A percentile compares a stretch with the other conserved stretches of the same genome.
Conservation (phyloP, 2,113 vertebrate genomes). For the Alethe castanea region DNA sequence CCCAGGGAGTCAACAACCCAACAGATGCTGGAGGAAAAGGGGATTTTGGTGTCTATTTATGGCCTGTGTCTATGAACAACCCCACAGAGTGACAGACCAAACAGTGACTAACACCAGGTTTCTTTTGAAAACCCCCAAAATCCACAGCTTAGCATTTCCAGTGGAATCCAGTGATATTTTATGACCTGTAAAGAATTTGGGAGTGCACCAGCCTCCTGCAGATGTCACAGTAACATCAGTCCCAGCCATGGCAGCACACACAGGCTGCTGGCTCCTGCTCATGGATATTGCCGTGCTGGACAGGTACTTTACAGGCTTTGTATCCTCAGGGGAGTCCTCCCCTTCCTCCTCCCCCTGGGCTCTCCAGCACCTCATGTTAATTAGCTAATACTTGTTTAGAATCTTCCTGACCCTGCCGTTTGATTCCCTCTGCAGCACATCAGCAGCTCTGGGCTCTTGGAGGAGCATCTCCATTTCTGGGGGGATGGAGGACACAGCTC, state of each 20-base stretch:
- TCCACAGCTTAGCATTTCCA: neutral
- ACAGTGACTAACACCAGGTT: accelerated
- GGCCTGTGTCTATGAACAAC: neutral
- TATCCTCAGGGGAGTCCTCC: neutral
- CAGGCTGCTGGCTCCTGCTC: neutral
- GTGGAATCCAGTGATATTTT: neutral
- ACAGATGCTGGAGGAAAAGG: neutral
- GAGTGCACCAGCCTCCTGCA: neutral
- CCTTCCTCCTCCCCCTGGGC: neutral
- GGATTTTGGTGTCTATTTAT: neutral
- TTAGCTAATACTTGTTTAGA: conserved; percentile 33
- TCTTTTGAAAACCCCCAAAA: neutral
- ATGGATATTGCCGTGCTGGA: neutral
- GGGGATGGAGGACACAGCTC: neutral
- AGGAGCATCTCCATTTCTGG: neutral
- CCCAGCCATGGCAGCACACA: neutral
- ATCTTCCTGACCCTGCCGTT: neutral
- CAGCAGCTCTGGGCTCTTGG: neutral
- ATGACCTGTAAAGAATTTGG: neutral
- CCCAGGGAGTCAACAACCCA: accelerated
- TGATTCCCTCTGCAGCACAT: neutral
- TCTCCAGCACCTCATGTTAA: conserved; percentile 11
- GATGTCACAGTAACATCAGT: neutral
- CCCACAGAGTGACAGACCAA: neutral
- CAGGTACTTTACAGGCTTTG: neutral